Evolutionary conservation across 2,888 invertebrate species (phyloP).

Genomic region (Salpingus planirostris): DNA sequence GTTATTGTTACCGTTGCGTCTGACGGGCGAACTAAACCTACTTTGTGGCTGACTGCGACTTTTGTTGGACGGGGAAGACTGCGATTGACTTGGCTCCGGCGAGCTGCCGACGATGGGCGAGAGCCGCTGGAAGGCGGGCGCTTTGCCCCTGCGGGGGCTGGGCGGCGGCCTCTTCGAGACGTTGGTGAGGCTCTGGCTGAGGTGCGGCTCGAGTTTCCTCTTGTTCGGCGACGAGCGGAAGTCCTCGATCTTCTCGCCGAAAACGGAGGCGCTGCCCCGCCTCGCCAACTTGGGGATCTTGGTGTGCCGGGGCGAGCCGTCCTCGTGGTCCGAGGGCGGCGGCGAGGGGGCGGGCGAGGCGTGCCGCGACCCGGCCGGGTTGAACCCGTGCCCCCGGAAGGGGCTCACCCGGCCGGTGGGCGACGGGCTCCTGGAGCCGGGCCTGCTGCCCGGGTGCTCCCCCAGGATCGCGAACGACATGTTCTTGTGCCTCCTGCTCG

Average conservation of each 20-base stretch:
- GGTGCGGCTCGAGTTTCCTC: conserved; percentile 25
- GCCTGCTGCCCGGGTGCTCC: conserved; percentile 29
- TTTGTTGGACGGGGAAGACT: conserved; percentile 37
- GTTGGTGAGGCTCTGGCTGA: conserved; percentile 35
- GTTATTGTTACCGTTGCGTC: too few species aligned
- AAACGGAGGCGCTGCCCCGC: conserved; percentile 24
- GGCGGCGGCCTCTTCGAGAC: conserved; percentile 24
- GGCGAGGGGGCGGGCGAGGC: conserved; percentile 36
- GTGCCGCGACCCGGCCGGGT: conserved; percentile 37
- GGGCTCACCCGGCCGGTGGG: conserved; percentile 39
- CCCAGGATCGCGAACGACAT: conserved; percentile 40
- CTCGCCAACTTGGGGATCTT: conserved; percentile 29
- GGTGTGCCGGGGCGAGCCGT: conserved; percentile 18
- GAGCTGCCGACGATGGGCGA: conserved; percentile 38
- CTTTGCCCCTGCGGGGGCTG: conserved; percentile 22
- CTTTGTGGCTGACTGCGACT: conserved; percentile 32
- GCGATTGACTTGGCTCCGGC: conserved; percentile 36
- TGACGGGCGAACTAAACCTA: conserved; percentile 28
- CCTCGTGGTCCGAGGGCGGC: conserved; percentile 25
- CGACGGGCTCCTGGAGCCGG: conserved; percentile 33
- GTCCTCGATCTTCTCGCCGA: conserved; percentile 30
- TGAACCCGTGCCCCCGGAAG: conserved; percentile 40
- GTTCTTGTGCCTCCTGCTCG: conserved; percentile 32
- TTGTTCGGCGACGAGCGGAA: conserved; percentile 20
- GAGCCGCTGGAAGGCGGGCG: conserved; percentile 30